phyloP scores from a whole-genome alignment of 1,140 invertebrate species.

The Bathynomus jamesi region DNA sequence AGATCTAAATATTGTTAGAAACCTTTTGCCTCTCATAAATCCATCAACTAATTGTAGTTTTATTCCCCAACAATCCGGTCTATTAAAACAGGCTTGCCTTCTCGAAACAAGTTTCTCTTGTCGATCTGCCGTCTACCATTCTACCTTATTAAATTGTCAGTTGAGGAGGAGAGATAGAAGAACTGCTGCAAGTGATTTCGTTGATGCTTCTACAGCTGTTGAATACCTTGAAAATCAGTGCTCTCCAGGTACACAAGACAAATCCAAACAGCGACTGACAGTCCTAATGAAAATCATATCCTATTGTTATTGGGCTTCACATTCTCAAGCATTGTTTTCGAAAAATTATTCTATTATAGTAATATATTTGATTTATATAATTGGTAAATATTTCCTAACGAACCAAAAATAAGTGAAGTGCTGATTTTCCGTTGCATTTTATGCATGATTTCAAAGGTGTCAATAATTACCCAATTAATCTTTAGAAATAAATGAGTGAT shows the following conservation, averaged over 20 bases:
- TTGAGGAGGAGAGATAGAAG: conserved; percentile 45
- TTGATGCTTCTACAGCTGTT: conserved; percentile 42
- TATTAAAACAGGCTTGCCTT: conserved; percentile 7
- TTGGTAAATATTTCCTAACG: background rate
- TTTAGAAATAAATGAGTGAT: background rate
- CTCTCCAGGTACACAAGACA: conserved; percentile 40
- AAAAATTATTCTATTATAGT: background rate
- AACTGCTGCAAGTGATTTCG: conserved; percentile 43
- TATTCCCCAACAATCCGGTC: no score
- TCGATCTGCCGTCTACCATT: conserved; percentile 47
- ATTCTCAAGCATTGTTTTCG: background rate
- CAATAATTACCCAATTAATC: no score
- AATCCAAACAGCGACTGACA: background rate
- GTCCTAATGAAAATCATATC: no score
- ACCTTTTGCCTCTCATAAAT: no score
- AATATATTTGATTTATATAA: background rate
- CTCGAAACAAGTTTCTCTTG: conserved; percentile 40
- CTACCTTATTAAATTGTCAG: conserved; percentile 44
- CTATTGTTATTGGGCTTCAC: background rate
- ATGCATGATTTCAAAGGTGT: no score
- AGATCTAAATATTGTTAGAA: no score
- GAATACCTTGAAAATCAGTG: conserved; percentile 50
- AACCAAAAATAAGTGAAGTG: background rate
- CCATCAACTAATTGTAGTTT: no score
- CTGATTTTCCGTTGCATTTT: no score